Evolutionary conservation across 92 coral and sea anemone genomes (phyloP).

Genomic region (Metridium senile): DNA sequence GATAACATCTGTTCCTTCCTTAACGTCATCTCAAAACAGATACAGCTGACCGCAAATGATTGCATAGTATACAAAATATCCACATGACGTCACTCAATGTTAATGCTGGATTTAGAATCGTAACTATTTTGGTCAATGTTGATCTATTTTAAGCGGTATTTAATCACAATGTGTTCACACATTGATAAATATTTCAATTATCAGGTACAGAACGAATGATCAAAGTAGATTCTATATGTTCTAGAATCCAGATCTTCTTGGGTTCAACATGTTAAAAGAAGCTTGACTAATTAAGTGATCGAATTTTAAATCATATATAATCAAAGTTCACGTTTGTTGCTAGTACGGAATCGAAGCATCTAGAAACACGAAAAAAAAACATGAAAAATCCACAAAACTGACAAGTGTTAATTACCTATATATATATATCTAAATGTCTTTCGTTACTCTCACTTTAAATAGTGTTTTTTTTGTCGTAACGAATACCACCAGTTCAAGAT

Average conservation of each 20-base stretch:
- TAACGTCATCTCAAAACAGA: background rate
- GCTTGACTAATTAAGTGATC: too few relatives aligned
- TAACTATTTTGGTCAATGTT: background rate
- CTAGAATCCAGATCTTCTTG: background rate
- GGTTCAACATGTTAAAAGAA: too few relatives aligned
- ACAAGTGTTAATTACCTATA: too few relatives aligned
- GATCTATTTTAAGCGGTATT: background rate
- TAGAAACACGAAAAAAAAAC: too few relatives aligned
- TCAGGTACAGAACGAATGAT: background rate
- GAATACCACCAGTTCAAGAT: background rate
- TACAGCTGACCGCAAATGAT: background rate
- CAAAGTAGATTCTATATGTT: background rate
- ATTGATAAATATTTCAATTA: background rate
- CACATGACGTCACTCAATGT: background rate
- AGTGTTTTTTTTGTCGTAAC: too few relatives aligned
- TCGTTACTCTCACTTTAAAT: too few relatives aligned
- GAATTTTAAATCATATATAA: too few relatives aligned
- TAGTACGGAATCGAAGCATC: too few relatives aligned
- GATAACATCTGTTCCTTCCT: background rate
- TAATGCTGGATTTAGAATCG: background rate
- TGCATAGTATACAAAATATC: background rate
- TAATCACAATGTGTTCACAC: background rate
- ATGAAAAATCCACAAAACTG: too few relatives aligned
- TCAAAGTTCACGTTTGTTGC: too few relatives aligned
- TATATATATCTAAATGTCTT: too few relatives aligned